Percentiles rank a stretch among this genome's conserved stretches.
Conservation (phyloP, 2,888 invertebrate species). For the Atrina japonica region DNA sequence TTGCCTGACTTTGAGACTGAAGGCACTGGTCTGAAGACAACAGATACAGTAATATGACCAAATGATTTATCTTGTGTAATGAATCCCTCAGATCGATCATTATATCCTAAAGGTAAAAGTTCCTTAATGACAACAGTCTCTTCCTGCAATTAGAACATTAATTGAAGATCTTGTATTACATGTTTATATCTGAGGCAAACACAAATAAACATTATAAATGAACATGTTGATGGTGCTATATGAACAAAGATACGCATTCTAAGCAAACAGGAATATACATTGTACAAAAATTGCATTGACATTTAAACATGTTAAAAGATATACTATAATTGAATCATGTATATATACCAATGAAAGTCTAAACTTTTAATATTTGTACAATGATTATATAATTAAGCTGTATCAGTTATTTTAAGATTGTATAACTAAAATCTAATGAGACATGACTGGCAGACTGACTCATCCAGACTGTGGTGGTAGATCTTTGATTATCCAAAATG, state of each 20-base stretch:
- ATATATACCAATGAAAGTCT: too few species aligned
- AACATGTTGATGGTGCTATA: not conserved
- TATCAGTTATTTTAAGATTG: too few species aligned
- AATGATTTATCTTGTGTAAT: conserved; percentile 66
- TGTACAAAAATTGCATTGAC: not conserved
- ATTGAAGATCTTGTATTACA: too few species aligned
- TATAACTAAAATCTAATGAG: too few species aligned
- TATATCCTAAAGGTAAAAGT: conserved; percentile 75
- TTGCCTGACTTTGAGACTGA: conserved; percentile 77
- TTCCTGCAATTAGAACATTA: conserved; percentile 62
- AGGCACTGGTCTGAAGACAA: conserved; percentile 82
- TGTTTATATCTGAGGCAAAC: too few species aligned
- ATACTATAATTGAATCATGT: too few species aligned
- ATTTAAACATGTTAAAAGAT: too few species aligned
- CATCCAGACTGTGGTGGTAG: too few species aligned
- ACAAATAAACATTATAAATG: not conserved
- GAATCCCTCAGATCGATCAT: conserved; percentile 72
- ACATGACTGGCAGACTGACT: too few species aligned
- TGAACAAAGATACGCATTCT: not conserved
- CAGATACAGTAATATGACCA: conserved; percentile 81
- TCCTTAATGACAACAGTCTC: conserved; percentile 65
- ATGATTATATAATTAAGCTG: too few species aligned
- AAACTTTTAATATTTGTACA: too few species aligned
- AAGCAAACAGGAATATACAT: not conserved
- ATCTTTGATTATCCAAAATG: too few species aligned